These are phyloP conservation scores for Drosophila bipectinata DNA, from an alignment of 1,140 invertebrate genomes.

Conservation along the genomic window DNA sequence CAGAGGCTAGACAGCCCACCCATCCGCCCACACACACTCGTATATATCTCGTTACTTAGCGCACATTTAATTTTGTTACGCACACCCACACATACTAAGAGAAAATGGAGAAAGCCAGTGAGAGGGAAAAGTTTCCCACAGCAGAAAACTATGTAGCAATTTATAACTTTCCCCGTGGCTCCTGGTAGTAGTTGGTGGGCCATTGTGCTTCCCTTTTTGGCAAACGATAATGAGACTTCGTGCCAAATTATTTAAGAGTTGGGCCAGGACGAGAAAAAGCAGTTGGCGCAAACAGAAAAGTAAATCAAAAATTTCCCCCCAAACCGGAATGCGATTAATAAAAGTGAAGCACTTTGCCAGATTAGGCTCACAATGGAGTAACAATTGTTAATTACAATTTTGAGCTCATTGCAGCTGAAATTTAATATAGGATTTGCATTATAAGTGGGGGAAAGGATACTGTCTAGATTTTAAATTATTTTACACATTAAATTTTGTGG, in stretches of 20 bases:
- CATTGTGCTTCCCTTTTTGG: constrained; percentile 20
- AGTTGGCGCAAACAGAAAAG: constrained; percentile 29
- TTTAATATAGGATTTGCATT: constrained; percentile 16
- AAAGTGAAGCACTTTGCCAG: constrained; percentile 49
- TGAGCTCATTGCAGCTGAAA: not conserved
- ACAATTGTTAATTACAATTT: constrained; percentile 51
- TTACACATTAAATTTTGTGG: constrained; percentile 64
- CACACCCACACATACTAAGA: constrained; percentile 27
- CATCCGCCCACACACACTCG: not conserved
- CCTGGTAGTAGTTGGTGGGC: not conserved
- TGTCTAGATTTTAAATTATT: constrained; percentile 23
- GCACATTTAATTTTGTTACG: constrained; percentile 80
- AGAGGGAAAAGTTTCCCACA: constrained; percentile 45
- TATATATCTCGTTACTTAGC: constrained; percentile 72
- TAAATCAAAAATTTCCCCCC: constrained; percentile 53
- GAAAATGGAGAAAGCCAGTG: constrained; percentile 6
- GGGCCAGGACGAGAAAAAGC: constrained; percentile 1
- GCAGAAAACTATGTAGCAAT: constrained; percentile 78
- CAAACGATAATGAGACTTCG: constrained; percentile 60
- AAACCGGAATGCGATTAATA: constrained; percentile 47
- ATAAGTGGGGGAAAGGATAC: not conserved
- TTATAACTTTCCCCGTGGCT: constrained; percentile 61
- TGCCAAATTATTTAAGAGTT: constrained; percentile 62
- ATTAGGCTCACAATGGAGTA: constrained; percentile 42
- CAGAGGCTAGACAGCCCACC: constrained; percentile 32